A percentile compares a stretch with the other conserved stretches of the same genome.
phyloP scores from a whole-genome alignment of 2,888 invertebrate genomes.

The Sarcophaga carnaria region DNA sequence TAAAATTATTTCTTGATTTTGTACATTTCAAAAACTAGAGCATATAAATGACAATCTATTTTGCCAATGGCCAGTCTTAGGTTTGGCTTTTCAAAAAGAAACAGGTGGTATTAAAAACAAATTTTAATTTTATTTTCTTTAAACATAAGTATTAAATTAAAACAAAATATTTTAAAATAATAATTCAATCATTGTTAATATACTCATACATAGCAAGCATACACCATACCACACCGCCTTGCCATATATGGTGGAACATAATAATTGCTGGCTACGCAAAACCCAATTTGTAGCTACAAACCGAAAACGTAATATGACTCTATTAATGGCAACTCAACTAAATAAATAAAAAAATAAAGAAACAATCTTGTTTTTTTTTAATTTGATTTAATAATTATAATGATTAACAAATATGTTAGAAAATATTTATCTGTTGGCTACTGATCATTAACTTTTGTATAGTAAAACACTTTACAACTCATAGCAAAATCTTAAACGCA shows the following conservation, averaged over 20 bases:
- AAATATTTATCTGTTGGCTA: neutral
- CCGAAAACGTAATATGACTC: constrained; percentile 20
- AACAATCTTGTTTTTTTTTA: neutral
- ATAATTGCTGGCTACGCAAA: constrained; percentile 25
- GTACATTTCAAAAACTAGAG: constrained; percentile 22
- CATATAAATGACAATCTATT: constrained; percentile 26
- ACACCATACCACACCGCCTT: neutral
- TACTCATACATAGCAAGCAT: neutral
- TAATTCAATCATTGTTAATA: constrained; percentile 45
- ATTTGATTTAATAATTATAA: neutral
- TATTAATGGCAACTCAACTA: neutral
- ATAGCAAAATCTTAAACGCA: too few species aligned
- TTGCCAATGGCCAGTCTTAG: neutral
- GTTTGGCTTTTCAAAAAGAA: neutral
- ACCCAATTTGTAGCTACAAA: neutral
- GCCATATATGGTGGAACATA: constrained; percentile 29
- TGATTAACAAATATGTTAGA: constrained; percentile 18
- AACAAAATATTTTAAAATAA: neutral
- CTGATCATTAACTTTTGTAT: too few species aligned
- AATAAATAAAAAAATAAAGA: constrained; percentile 16
- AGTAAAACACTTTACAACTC: too few species aligned
- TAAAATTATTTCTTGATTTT: constrained; percentile 7
- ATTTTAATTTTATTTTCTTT: constrained; percentile 15
- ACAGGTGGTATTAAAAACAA: constrained; percentile 25
- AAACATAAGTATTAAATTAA: neutral